Conservation (phyloP, 1,140 invertebrate genomes). For the Nephila pilipes region DNA sequence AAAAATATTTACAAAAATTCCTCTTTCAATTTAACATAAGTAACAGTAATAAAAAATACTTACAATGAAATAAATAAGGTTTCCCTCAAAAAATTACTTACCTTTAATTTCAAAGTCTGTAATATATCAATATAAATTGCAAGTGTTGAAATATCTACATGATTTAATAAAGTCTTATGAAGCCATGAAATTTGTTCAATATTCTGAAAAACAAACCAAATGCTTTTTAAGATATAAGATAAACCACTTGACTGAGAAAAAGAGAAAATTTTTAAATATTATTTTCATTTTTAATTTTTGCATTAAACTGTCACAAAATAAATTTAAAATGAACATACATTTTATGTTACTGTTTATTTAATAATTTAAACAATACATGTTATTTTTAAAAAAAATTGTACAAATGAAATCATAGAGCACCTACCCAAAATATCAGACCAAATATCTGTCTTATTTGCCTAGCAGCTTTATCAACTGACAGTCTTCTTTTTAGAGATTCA, state of each 20-base stretch:
- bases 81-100: slow-evolving; percentile 73
- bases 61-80: not conserved
- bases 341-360: no score
- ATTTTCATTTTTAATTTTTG: no score
- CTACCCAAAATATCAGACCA: slow-evolving; percentile 79
- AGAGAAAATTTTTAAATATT: not conserved
- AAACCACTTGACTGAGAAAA: not conserved
- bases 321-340: no score
- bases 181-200: slow-evolving; percentile 89
- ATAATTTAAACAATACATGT: no score
- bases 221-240: not conserved
- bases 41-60: not conserved
- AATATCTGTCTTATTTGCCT: slow-evolving; percentile 83
- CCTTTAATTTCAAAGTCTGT: slow-evolving; percentile 88
- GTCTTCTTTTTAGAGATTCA: slow-evolving; percentile 86
- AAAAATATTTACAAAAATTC: not conserved
- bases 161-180: slow-evolving; percentile 87
- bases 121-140: slow-evolving; percentile 90
- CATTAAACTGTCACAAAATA: no score
- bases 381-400: no score
- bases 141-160: slow-evolving; percentile 86
- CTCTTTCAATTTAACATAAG: no score
- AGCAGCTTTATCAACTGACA: slow-evolving; percentile 87
- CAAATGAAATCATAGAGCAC: not conserved
- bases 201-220: slow-evolving; percentile 84